Evolutionary conservation across 2,113 vertebrate genomes (phyloP).

Genomic region (Brachirus orientalis): DNA sequence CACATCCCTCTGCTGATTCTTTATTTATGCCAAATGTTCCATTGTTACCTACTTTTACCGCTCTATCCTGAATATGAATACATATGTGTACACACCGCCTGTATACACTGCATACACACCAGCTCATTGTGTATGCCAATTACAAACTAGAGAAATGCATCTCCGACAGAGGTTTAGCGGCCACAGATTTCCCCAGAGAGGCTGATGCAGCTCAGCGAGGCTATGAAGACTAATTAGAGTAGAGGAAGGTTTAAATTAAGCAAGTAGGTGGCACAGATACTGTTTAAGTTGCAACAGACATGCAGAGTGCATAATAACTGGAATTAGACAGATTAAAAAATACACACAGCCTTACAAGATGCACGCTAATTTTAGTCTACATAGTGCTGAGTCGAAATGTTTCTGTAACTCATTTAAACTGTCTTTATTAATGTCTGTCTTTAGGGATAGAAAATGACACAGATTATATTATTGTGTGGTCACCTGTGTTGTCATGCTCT

Average conservation of each 20-base stretch:
- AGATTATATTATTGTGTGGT: neutral
- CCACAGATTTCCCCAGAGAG: conserved; percentile 56
- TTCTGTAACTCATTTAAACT: neutral
- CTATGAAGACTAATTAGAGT: conserved; percentile 69
- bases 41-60: conserved; percentile 3
- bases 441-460: neutral
- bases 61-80: neutral
- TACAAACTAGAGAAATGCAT: conserved; percentile 35
- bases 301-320: neutral
- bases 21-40: conserved; percentile 23
- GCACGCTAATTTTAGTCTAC: neutral
- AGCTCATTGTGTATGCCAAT: conserved; percentile 2
- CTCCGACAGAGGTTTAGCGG: conserved; percentile 51
- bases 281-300: conserved; percentile 24
- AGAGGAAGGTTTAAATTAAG: conserved; percentile 69
- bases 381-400: neutral
- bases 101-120: no score
- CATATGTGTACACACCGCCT: no score
- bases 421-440: no score
- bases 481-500: no score
- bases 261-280: conserved; percentile 67
- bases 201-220: conserved; percentile 47
- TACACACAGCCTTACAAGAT: neutral
- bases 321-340: conserved; percentile 12
- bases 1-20: conserved; percentile 26